Percentiles rank a stretch among this genome's conserved stretches.
Conservation (phyloP, 2,797 vertebrate species). For the Molothrus ater region DNA sequence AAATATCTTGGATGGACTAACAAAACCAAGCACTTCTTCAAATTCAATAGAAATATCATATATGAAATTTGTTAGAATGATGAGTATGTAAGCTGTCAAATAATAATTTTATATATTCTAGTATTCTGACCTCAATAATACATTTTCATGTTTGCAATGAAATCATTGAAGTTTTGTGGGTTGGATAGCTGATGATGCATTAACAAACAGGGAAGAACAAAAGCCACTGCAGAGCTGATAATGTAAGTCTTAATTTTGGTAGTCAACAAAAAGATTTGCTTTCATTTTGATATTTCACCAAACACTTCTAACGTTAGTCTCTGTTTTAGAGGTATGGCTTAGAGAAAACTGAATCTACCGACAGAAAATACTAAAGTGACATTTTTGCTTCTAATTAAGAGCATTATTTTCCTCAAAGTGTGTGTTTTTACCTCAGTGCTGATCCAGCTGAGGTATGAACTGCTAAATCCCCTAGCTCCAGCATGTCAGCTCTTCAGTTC, state of each 20-base stretch:
- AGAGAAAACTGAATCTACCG: neutral
- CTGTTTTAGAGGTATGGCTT: neutral
- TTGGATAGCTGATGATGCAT: neutral
- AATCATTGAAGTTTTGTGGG: neutral
- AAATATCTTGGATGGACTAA: neutral
- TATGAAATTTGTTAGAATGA: neutral
- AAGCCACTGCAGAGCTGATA: neutral
- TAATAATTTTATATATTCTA: neutral
- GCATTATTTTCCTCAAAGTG: neutral
- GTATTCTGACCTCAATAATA: neutral
- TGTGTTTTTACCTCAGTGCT: neutral
- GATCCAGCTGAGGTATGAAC: neutral
- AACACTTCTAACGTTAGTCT: neutral
- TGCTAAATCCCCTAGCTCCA: neutral
- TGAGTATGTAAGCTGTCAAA: neutral
- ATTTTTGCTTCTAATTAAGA: neutral
- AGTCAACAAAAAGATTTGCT: neutral
- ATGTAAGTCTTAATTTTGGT: neutral
- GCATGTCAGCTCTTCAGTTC: neutral
- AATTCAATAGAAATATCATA: neutral
- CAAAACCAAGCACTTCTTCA: neutral
- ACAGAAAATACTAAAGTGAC: neutral
- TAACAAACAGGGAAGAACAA: neutral
- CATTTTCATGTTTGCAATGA: rapidly evolving
- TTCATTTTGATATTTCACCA: neutral